Evolutionary conservation across 2,113 vertebrate genomes (phyloP), one percentile per base, ranked within the genome.

Genomic region (Marmota flaviventris): DNA sequence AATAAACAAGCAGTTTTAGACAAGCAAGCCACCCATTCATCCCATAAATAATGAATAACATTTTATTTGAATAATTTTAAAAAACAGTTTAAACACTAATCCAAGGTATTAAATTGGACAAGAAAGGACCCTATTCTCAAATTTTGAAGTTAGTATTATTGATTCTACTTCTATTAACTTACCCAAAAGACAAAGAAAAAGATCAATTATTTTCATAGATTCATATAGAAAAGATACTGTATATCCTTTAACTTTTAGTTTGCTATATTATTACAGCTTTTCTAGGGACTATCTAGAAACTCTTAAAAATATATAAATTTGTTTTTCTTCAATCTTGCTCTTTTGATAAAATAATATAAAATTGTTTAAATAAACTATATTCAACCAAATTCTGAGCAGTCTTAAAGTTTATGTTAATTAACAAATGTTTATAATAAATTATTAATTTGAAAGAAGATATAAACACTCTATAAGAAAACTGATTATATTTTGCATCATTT

Each of bases 41-140:
- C 39, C 14, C 13, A 29, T 9, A 34, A 0, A 45, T 27, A 61
- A 90, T 65, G 72, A 75, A 12, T 61, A 53, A 18, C 29, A 32
- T 85, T 91, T 65, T 29, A 78, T 25, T 89, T 92, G 32, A 85
- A 53, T 61, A 94, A 94, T 81, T 84, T 84, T 48, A 73, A 82
- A 9, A 51, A 53, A 10, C 67, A 42, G 34, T 85, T 93, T 76
- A 93, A 86, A 97, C 17, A 72, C 25, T 61, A 85, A 76, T 87
- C 11, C 2, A 87, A 77, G 51, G 17, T 6, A 91, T 42, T 67
- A 67, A 72, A 53, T 48, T 63, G 22, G 16, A 75, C 65, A 85
- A 25, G 1, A 56, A 79, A 77, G 11, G 2, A 22, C 8, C 2
- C 2, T 63, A 14, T 84, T 61, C 42, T 92, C 76, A 91, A 91